Conservation (phyloP, 37 sponge, comb jelly and placozoan genomes). For the Diacarnus erythraeanus region DNA sequence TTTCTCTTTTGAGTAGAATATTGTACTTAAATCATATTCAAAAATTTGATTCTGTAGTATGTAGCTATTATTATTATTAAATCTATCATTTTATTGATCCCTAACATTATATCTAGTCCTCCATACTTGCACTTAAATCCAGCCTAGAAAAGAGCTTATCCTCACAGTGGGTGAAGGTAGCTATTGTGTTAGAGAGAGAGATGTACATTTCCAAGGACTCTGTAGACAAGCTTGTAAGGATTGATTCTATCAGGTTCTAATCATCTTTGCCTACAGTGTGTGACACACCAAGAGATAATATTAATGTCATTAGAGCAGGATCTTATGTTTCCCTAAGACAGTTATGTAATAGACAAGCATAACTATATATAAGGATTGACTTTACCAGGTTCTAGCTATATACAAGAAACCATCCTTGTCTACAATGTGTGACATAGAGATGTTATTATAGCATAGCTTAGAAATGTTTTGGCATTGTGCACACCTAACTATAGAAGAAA, state of each 20-base stretch:
- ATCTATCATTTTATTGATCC: no score
- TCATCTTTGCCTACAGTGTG: not conserved
- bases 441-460: not conserved
- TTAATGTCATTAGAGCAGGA: not conserved
- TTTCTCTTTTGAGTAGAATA: no score
- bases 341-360: no score
- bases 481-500: no score
- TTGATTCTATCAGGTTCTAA: not conserved
- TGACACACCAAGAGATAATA: not conserved
- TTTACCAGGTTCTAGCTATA: not conserved
- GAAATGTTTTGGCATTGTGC: no score
- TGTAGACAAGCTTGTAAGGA: constrained; percentile 10
- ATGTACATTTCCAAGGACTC: not conserved
- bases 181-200: not conserved
- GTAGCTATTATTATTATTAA: no score
- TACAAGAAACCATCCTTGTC: not conserved
- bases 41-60: no score
- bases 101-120: no score
- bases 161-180: constrained; percentile 6
- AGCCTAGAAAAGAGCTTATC: not conserved
- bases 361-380: constrained; percentile 10
- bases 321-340: no score
- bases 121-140: not conserved
- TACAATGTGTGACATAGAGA: not conserved
- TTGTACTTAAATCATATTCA: no score